phyloP scores from a whole-genome alignment of 2,113 vertebrate species.

The Podarcis raffonei region DNA sequence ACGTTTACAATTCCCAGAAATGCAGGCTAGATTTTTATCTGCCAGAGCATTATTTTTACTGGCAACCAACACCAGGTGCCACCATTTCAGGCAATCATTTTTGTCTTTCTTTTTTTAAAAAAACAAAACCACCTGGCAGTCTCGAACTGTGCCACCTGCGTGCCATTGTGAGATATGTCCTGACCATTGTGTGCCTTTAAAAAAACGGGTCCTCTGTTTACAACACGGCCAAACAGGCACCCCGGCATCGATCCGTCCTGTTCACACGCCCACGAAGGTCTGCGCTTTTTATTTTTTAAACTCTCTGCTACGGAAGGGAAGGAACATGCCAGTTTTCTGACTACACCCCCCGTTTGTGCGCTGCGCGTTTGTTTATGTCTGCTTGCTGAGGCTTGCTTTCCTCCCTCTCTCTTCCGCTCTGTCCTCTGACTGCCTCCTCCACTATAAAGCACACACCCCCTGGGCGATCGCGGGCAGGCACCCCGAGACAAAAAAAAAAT shows the following conservation, averaged over 20 bases:
- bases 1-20: slow-evolving; percentile 64
- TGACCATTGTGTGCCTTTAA: slow-evolving; percentile 35
- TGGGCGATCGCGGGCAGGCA: slow-evolving; percentile 20
- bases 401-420: slow-evolving; percentile 36
- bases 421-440: slow-evolving; percentile 68
- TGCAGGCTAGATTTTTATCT: slow-evolving; percentile 64
- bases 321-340: neutral
- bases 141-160: neutral
- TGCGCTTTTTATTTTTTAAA: neutral
- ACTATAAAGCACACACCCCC: slow-evolving; percentile 44
- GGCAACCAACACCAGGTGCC: slow-evolving; percentile 52
- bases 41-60: slow-evolving; percentile 50
- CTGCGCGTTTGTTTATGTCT: neutral
- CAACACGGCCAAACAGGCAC: neutral
- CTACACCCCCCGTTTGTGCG: neutral
- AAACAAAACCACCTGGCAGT: slow-evolving; percentile 20
- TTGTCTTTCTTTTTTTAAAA: slow-evolving; percentile 14
- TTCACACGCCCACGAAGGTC: neutral
- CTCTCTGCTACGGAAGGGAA: neutral
- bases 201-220: slow-evolving; percentile 43
- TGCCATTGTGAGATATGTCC: slow-evolving; percentile 20
- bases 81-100: slow-evolving; percentile 1
- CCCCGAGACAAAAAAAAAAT: neutral
- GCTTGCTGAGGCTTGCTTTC: slow-evolving; percentile 5
- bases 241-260: neutral